Percentiles rank a stretch among this genome's conserved stretches.
phyloP scores from a whole-genome alignment of 30 jellyfish, hydroid and myxozoan genomes.

The Aurelia coerulea region DNA sequence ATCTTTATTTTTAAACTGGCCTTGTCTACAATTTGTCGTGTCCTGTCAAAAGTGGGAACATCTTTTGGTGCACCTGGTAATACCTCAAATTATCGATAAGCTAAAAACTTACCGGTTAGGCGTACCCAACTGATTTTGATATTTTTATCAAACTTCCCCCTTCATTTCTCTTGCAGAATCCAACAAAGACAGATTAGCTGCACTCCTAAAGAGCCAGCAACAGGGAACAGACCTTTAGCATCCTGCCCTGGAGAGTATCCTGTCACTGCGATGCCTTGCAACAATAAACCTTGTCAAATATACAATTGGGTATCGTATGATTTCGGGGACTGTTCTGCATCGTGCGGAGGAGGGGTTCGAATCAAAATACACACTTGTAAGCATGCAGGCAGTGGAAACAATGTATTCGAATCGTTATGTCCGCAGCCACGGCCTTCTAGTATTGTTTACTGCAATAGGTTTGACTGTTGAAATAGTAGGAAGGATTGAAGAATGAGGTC shows the following conservation, averaged over 20 bases:
- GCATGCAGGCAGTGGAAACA: conserved; percentile 22
- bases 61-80: neutral
- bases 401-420: conserved; percentile 30
- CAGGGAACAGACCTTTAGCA: conserved; percentile 9
- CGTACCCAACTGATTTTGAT: neutral
- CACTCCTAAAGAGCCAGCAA: conserved; percentile 1
- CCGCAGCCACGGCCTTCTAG: conserved; percentile 50
- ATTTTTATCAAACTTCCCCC: neutral
- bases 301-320: conserved; percentile 45
- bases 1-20: too few relatives aligned
- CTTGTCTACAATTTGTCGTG: neutral
- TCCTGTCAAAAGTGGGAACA: neutral
- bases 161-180: neutral
- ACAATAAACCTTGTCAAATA: conserved; percentile 21
- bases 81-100: neutral
- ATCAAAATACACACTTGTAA: conserved; percentile 15
- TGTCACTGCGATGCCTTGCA: conserved; percentile 56
- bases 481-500: too few relatives aligned
- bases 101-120: neutral
- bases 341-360: conserved; percentile 64
- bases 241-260: conserved; percentile 58
- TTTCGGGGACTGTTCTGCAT: conserved; percentile 40
- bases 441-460: conserved; percentile 29
- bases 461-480: conserved; percentile 4
- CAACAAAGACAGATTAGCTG: conserved; percentile 39